These are phyloP conservation scores for Manis crassicaudata DNA, from an alignment of 2,797 vertebrate genomes.

Conservation along the genomic window DNA sequence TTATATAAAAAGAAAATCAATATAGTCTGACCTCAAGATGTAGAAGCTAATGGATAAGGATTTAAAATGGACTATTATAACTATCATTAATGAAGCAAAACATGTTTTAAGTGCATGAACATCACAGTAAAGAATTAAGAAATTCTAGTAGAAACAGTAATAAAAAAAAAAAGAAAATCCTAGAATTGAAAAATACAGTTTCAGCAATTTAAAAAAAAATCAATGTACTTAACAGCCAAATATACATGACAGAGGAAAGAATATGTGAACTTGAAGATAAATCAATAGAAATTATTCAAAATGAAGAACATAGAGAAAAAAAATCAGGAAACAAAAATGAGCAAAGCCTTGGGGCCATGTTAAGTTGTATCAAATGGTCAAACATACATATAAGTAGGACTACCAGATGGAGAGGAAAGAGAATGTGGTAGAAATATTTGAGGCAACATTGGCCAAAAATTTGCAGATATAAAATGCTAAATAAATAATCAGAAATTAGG, in stretches of 20 bases:
- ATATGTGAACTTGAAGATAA: neutral
- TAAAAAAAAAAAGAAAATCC: neutral
- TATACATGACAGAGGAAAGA: neutral
- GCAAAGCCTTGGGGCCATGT: neutral
- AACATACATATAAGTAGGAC: neutral
- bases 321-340: neutral
- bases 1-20: neutral
- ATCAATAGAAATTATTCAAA: neutral
- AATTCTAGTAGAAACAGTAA: neutral
- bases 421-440: neutral
- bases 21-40: neutral
- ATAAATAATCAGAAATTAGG: neutral
- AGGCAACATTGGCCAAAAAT: neutral
- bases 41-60: neutral
- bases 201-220: neutral
- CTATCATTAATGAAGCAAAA: neutral
- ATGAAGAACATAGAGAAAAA: neutral
- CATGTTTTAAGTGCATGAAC: neutral
- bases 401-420: neutral
- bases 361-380: neutral
- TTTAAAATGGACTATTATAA: neutral
- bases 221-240: neutral
- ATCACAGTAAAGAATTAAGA: conserved; percentile 1
- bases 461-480: neutral
- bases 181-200: neutral